Base-by-base conservation (phyloP, 1,140 invertebrate species). In the Bathynomus jamesi region DNA sequence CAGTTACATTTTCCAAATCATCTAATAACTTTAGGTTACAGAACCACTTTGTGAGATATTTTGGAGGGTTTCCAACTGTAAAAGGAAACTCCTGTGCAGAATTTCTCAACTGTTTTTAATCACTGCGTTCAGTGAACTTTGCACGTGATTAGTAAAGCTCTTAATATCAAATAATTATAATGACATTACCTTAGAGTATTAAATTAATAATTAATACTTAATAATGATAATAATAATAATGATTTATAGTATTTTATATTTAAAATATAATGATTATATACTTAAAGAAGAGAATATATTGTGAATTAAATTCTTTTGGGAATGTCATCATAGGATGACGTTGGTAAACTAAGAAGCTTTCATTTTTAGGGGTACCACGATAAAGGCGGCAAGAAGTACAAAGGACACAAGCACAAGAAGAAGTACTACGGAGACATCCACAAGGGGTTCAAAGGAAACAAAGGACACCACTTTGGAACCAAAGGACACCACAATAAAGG, bases 401-500 rank as follows among this genome's bases (percentile, higher is more conserved):
- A 71, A 32, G 76, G 76, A 10, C 71, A 76, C 61, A 67, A 75
- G 31, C 65, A 78, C 68, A 76, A 73, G 4, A 25, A 65, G 28
- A 69, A 75, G 62, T 69, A 78, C 63, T 69, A 74, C 65, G 75
- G 76, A 10, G 67, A 76, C 62, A 25, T 28, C 17, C 62, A 77
- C 13, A 32, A 72, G 28, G 73, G 73, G 28, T 30, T 70, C 31
- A 72, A 77, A 67, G 76, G 75, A 30, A 73, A 78, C 28, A 76
- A 74, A 69, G 75, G 76, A 4, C 72, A 77, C 46, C 72, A 78
- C 28, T 61, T 74, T 64, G 75, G 76, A 2, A 21, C 63, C 63
- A 74, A 74, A 64, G 75, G 73, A 31, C 75, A 78, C 62, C 66
- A 75, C 28, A 63, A 78, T 64, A 76, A 76, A 28, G 75, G 75